A percentile compares a stretch with the other conserved stretches of the same genome.
These are phyloP conservation scores for Meleagris gallopavo DNA, from an alignment of 2,113 vertebrate genomes.

Conservation along the genomic window DNA sequence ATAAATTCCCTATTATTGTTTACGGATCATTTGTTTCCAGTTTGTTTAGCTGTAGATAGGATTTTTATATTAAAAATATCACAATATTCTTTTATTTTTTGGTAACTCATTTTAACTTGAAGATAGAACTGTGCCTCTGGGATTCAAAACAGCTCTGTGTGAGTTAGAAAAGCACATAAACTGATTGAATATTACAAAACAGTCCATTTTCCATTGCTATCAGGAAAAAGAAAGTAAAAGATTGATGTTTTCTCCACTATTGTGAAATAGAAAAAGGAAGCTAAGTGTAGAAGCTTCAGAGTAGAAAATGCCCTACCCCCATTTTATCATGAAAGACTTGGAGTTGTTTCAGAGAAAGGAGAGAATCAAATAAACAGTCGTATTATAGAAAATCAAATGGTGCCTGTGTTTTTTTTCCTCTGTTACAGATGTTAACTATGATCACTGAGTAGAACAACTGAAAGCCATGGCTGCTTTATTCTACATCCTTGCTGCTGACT, in stretches of 20 bases:
- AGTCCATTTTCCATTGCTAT: not conserved
- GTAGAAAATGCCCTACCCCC: not conserved
- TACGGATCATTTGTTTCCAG: slow-evolving; percentile 1
- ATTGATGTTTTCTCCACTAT: not conserved
- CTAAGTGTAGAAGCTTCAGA: not conserved
- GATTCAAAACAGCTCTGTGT: not conserved
- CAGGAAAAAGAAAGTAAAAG: not conserved
- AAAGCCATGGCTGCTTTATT: slow-evolving; percentile 78
- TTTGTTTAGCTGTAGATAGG: not conserved
- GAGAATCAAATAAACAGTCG: not conserved
- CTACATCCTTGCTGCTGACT: slow-evolving; percentile 71
- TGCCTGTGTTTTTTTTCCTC: slow-evolving; percentile 42
- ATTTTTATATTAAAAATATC: slow-evolving; percentile 30
- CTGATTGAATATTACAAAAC: not conserved
- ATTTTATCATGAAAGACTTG: not conserved
- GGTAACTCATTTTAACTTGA: slow-evolving; percentile 1
- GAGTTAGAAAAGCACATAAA: not conserved
- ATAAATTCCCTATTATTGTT: slow-evolving; percentile 17
- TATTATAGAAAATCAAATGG: slow-evolving; percentile 14
- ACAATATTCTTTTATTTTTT: not conserved
- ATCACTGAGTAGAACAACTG: slow-evolving; percentile 56
- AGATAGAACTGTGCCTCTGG: slow-evolving; percentile 3
- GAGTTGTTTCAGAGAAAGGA: not conserved
- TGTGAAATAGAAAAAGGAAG: not conserved
- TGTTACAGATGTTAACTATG: slow-evolving; percentile 46